Base-by-base conservation (phyloP, 2,113 vertebrate genomes). In the Sardina pilchardus region DNA sequence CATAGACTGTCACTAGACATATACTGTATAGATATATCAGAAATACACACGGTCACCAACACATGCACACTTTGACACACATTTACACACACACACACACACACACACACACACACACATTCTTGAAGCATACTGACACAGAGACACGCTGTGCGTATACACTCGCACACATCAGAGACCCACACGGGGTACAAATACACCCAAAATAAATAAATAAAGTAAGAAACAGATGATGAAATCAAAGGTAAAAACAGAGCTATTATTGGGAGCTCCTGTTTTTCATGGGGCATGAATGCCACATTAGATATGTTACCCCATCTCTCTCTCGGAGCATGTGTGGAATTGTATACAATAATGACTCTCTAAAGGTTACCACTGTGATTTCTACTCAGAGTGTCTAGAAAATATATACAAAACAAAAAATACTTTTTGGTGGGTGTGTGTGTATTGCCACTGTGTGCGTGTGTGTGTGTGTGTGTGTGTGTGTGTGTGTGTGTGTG, bases 21-120 rank as follows among this genome's bases (percentile, higher is more conserved):
- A n/a, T n/a, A n/a, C n/a, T n/a, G n/a, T n/a, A 63, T 63, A 63
- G 59, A 63, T n/a, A 63, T 21, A 63, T 63, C 59, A 63, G 59
- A 9, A 63, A 63, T 6, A 63, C n/a, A 26, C 24, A 63, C 59
- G 21, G 53, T 19, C 53, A 56, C 14, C 16, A 17, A 56, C 53
- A 17, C 53, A 56, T 19, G 21, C 53, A 56, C 53, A 56, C 53
- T 19, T 56, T 14, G 2, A 63, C 59, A 8, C 59, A 2, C 8
- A 34, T n/a, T n/a, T 24, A 63, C n/a, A 24, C 21, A 63, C 59
- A 8, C 59, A 2, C 8, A 34, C n/a, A 26, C 7, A 26, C 24
- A 1, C 21, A 63, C 24, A 26, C 59, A 14, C 8, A 71, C n/a
- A 53, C 50, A 53, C 50, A 53, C 63, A 71, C 63, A 71, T 53